Conservation (phyloP, 2,888 invertebrate genomes). For the Heliconius charithonia region DNA sequence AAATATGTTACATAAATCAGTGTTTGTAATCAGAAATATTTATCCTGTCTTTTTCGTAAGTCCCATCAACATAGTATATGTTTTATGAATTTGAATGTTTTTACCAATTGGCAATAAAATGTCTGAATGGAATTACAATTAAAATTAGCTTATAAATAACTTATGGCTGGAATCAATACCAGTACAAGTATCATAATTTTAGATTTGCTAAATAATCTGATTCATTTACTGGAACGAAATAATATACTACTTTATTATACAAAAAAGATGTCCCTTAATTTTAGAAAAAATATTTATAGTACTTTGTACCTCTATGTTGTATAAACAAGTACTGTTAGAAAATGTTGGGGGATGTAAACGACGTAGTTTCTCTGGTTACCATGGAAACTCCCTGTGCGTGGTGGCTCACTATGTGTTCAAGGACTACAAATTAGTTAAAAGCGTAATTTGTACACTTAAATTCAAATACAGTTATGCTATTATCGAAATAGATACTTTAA, state of each 20-base stretch:
- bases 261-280: not conserved
- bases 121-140: not conserved
- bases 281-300: not conserved
- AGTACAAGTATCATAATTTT: no score
- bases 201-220: not conserved
- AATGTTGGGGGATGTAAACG: constrained; percentile 66
- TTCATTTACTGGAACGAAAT: not conserved
- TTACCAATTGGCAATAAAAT: not conserved
- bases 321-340: constrained; percentile 29
- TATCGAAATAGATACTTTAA: not conserved
- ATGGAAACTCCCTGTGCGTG: constrained; percentile 79
- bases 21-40: constrained; percentile 40
- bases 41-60: not conserved
- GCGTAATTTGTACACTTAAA: not conserved
- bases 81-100: not conserved
- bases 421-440: constrained; percentile 58
- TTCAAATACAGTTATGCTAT: not conserved
- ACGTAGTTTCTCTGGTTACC: constrained; percentile 78
- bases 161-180: not conserved
- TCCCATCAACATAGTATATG: not conserved
- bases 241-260: not conserved
- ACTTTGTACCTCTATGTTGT: not conserved
- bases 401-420: constrained; percentile 56
- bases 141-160: not conserved
- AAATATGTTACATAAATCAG: constrained; percentile 45